Conservation (phyloP, 1,140 invertebrate species). For the Apis dorsata region DNA sequence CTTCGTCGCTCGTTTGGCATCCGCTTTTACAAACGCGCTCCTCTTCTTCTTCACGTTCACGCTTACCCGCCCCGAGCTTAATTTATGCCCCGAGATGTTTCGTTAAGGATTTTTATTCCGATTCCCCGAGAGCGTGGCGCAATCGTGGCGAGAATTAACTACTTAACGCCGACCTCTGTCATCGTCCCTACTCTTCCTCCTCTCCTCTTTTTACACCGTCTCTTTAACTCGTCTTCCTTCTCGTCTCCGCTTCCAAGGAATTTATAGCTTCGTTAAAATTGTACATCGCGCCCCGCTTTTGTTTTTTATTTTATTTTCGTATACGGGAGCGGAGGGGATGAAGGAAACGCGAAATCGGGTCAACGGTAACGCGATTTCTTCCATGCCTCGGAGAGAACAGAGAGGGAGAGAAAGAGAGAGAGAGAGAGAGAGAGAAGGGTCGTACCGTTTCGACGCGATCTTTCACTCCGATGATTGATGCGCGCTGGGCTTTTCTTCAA, state of each 20-base stretch:
- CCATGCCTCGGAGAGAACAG: neutral
- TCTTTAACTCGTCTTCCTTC: neutral
- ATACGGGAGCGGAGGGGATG: neutral
- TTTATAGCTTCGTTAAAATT: conserved; percentile 31
- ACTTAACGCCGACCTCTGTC: conserved; percentile 36
- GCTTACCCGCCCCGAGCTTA: conserved; percentile 50
- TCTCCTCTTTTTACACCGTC: too few species aligned
- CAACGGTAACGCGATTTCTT: conserved; percentile 16
- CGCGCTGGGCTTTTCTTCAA: conserved; percentile 56
- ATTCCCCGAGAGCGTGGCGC: neutral
- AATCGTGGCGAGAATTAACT: conserved; percentile 37
- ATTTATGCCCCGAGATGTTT: conserved; percentile 66
- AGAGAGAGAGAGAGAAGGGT: neutral
- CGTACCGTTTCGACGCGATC: conserved; percentile 18
- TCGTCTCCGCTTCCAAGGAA: neutral
- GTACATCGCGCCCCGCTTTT: neutral
- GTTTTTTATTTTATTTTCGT: conserved; percentile 25
- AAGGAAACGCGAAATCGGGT: conserved; percentile 31
- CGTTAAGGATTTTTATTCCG: conserved; percentile 61
- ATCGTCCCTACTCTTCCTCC: neutral
- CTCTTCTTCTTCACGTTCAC: conserved; percentile 44
- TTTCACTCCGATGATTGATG: conserved; percentile 56
- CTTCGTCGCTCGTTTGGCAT: conserved; percentile 61
- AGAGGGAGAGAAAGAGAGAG: too few species aligned
- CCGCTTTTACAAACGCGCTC: conserved; percentile 54